Percentiles rank a stretch among this genome's conserved stretches.
Conservation (phyloP, 2,797 vertebrate genomes). For the Heliangelus exortis region DNA sequence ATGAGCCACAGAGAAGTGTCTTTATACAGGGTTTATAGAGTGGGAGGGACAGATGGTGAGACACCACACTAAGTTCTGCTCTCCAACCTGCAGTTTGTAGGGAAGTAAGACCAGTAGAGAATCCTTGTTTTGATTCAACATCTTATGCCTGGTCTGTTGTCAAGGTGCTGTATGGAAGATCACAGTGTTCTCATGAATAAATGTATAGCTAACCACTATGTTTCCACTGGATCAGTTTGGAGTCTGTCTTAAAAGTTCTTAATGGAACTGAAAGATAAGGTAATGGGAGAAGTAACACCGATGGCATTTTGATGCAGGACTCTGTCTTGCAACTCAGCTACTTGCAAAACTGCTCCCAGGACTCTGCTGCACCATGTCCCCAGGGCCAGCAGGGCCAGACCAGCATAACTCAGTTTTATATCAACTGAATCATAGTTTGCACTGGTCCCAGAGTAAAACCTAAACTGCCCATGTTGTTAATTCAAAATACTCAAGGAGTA, state of each 20-base stretch:
- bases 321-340: not conserved
- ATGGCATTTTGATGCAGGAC: not conserved
- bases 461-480: not conserved
- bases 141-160: not conserved
- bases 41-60: accelerated
- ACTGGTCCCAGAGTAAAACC: not conserved
- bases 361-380: not conserved
- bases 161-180: not conserved
- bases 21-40: not conserved
- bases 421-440: not conserved
- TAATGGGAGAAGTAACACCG: not conserved
- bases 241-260: not conserved
- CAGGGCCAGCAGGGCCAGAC: not conserved
- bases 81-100: not conserved
- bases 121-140: not conserved
- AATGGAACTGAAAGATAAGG: not conserved
- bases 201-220: not conserved
- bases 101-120: not conserved
- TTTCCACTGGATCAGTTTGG: not conserved
- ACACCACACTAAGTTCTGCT: not conserved
- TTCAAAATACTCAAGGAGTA: not conserved
- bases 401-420: not conserved
- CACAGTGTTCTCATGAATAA: not conserved
- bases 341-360: not conserved
- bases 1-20: not conserved